Base-by-base conservation (phyloP, 1,140 invertebrate species). In the Scaptomyza montana region DNA sequence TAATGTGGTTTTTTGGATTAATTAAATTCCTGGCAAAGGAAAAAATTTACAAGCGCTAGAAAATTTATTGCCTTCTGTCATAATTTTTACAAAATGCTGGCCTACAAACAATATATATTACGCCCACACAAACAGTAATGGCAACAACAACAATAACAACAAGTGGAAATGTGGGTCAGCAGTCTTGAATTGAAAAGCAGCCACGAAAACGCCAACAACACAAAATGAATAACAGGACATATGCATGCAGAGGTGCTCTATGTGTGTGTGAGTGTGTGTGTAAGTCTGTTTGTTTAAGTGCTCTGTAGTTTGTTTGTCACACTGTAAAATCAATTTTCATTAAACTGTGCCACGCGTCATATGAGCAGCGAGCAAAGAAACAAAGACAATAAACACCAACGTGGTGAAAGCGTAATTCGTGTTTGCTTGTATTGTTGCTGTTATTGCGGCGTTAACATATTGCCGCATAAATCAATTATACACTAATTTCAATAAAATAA, bases 311-410 rank as follows among this genome's bases (percentile, higher is more conserved):
- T 61, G 43, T 78, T 86, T 81, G 81, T 75, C 75, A 74, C 82
- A 76, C 78, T 81, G 82, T 87, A 87, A 87, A 87, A 87, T 89
- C 84, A 87, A 87, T 87, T 87, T 89, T 77, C 84, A 89, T 89
- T 73, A 89, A 87, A 86, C 43, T 78, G 64, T 77, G 73, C 84
- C 77, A 77, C 74, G 68, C 73, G 73, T 77, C 79, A 73, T 87
- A 84, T 87, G 84, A 89, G 84, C 84, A 77, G 76, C 64, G 55
- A 47, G 77, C 74, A 74, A 85, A 66, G 65, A 84, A 85, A 74
- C 62, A 68, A 86, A 71, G 46, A 36, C 49, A 10, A 71, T 56
- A 64, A 54, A 60, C 43, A 16, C 51, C 39, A 56, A 65, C 12
- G 33, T 45, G 19, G 8, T 46, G 55, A 69, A 60, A 77, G 62